phyloP scores from a whole-genome alignment of 1,140 invertebrate species.

The Littorina saxatilis region DNA sequence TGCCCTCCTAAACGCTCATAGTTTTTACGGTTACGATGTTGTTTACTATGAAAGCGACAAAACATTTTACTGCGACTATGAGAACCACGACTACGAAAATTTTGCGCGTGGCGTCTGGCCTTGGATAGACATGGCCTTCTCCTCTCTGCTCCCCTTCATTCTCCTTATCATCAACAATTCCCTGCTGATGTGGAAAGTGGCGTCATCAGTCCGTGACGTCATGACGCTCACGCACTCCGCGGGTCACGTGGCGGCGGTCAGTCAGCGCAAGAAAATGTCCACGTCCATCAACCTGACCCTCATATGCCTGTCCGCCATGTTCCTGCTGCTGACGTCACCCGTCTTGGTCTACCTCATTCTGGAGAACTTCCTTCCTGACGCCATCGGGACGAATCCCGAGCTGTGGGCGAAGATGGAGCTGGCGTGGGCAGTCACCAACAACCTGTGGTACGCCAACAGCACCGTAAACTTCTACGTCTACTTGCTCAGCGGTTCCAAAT shows the following conservation, averaged over 20 bases:
- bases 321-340: slow-evolving; percentile 40
- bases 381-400: not conserved
- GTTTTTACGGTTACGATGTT: slow-evolving; percentile 26
- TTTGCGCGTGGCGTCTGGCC: not conserved
- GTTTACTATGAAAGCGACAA: not conserved
- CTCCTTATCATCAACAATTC: not conserved
- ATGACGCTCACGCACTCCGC: not conserved
- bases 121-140: not conserved
- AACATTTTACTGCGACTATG: not conserved
- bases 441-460: slow-evolving; percentile 44
- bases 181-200: slow-evolving; percentile 22
- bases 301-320: slow-evolving; percentile 28
- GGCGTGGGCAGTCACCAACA: slow-evolving; percentile 31
- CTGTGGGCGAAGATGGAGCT: not conserved
- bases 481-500: slow-evolving; percentile 39
- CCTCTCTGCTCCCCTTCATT: not conserved
- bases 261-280: not conserved
- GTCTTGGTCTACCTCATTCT: slow-evolving; percentile 36
- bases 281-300: slow-evolving; percentile 40
- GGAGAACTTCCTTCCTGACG: slow-evolving; percentile 1
- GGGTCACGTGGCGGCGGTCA: not conserved
- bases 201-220: not conserved
- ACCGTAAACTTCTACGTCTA: slow-evolving; percentile 47
- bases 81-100: not conserved
- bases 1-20: slow-evolving; percentile 34